phyloP scores from a whole-genome alignment of 1,140 invertebrate genomes.

The Latrodectus geometricus region DNA sequence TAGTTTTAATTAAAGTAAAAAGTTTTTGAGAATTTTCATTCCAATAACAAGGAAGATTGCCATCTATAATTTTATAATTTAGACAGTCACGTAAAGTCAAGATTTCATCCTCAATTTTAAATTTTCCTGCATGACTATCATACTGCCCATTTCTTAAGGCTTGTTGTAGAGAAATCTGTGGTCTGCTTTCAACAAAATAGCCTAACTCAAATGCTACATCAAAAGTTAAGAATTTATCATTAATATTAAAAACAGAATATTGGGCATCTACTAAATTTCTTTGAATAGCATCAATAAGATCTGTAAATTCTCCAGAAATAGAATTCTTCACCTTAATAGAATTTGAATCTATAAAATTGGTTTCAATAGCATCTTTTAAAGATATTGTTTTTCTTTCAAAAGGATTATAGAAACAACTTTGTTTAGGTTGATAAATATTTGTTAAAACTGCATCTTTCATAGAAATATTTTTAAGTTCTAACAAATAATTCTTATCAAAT shows the following conservation, averaged over 20 bases:
- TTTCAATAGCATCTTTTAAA: conserved; percentile 79
- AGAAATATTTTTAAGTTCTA: conserved; percentile 84
- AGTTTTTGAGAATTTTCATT: conserved; percentile 78
- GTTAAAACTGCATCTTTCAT: conserved; percentile 86
- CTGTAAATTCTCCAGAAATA: conserved; percentile 79
- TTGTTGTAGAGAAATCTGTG: conserved; percentile 85
- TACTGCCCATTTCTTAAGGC: conserved; percentile 89
- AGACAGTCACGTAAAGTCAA: conserved; percentile 87
- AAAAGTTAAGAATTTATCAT: conserved; percentile 79
- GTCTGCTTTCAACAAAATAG: conserved; percentile 82
- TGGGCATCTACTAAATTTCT: conserved; percentile 80
- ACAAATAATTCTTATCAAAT: conserved; percentile 83
- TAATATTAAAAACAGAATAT: conserved; percentile 80
- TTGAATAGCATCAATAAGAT: conserved; percentile 81
- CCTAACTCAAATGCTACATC: conserved; percentile 84
- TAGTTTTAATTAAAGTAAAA: conserved; percentile 81
- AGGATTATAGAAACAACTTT: conserved; percentile 84
- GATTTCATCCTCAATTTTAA: conserved; percentile 82
- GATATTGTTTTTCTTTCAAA: conserved; percentile 80
- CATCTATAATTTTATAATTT: conserved; percentile 81
- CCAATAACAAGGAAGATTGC: conserved; percentile 83
- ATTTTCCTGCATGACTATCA: conserved; percentile 82
- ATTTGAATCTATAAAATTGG: conserved; percentile 82
- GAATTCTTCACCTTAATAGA: conserved; percentile 88
- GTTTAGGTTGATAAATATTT: conserved; percentile 81